Conservation (phyloP, 1,140 invertebrate species). For the Monomorium pharaonis region DNA sequence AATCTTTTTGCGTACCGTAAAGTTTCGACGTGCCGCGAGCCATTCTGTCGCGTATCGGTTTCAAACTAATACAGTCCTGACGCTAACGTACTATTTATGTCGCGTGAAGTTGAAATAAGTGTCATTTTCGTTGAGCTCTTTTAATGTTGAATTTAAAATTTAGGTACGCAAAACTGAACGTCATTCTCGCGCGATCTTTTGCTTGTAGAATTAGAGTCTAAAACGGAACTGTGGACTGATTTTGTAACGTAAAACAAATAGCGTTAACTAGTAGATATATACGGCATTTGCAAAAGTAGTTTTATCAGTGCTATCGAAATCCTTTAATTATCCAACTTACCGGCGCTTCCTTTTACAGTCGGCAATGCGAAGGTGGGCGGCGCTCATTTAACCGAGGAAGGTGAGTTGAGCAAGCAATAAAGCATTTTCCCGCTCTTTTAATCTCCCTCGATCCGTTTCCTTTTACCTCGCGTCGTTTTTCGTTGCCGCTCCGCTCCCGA, state of each 20-base stretch:
- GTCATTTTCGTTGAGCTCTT: background rate
- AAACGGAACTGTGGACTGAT: background rate
- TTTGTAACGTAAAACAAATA: background rate
- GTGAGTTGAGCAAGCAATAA: slow-evolving; percentile 76
- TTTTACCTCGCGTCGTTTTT: slow-evolving; percentile 37
- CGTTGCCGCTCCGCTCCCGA: slow-evolving; percentile 7
- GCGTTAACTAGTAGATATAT: background rate
- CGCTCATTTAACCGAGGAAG: slow-evolving; percentile 85
- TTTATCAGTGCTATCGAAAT: slow-evolving; percentile 49
- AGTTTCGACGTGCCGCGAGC: slow-evolving; percentile 9
- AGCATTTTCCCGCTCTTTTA: slow-evolving; percentile 55
- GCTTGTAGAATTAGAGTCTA: background rate
- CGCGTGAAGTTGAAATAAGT: background rate
- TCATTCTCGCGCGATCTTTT: background rate
- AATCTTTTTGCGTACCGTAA: slow-evolving; percentile 1
- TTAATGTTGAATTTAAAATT: background rate
- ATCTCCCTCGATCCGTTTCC: slow-evolving; percentile 52
- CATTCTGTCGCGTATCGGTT: background rate
- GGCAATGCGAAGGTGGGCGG: slow-evolving; percentile 84
- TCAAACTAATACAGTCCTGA: background rate
- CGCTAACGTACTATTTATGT: background rate
- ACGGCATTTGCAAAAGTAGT: slow-evolving; percentile 13
- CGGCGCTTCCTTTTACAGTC: slow-evolving; percentile 78
- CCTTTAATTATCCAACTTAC: slow-evolving; percentile 58
- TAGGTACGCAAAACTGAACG: background rate